A percentile compares a stretch with the other conserved stretches of the same genome.
These are phyloP conservation scores for Rhabditoides inermis DNA, from an alignment of 2,888 invertebrate genomes.

Conservation along the genomic window DNA sequence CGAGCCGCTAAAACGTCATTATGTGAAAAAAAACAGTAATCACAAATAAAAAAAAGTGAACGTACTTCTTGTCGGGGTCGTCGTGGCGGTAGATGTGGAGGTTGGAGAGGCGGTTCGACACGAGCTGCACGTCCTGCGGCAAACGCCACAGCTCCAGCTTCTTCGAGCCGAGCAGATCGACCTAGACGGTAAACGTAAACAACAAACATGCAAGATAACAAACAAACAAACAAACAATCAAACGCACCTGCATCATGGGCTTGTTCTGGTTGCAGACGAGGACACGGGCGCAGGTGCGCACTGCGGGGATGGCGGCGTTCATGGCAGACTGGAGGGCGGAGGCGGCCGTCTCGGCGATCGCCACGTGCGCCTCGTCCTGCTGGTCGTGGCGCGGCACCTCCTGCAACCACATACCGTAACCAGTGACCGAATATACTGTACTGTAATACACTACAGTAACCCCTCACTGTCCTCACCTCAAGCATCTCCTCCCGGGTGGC, in stretches of 20 bases:
- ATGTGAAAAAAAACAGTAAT: too few relatives aligned
- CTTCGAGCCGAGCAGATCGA: constrained; percentile 21
- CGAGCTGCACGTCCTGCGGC: constrained; percentile 22
- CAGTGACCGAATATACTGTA: too few relatives aligned
- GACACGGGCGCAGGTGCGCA: constrained; percentile 13
- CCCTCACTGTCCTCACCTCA: constrained; percentile 1
- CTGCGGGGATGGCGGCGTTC: constrained; percentile 3
- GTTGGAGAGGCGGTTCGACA: constrained; percentile 24
- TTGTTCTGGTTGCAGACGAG: constrained; percentile 18
- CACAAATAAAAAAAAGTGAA: too few relatives aligned
- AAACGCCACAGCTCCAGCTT: constrained; percentile 44
- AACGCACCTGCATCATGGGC: constrained; percentile 18
- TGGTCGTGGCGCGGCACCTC: constrained; percentile 12
- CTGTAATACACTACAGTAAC: too few relatives aligned
- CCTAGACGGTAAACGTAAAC: constrained; percentile 4
- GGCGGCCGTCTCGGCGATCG: constrained; percentile 11
- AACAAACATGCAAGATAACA: too few relatives aligned
- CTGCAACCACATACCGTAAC: neutral
- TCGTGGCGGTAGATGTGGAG: constrained; percentile 28
- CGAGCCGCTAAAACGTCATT: too few relatives aligned
- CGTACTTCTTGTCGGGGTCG: constrained; percentile 21
- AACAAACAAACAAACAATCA: neutral
- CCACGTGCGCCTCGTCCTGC: constrained; percentile 11
- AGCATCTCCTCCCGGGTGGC: constrained; percentile 5
- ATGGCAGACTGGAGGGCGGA: constrained; percentile 4